Evolutionary conservation across 2,888 invertebrate genomes (phyloP), one percentile per base, ranked within the genome.

Genomic region (Tinea semifulvella): DNA sequence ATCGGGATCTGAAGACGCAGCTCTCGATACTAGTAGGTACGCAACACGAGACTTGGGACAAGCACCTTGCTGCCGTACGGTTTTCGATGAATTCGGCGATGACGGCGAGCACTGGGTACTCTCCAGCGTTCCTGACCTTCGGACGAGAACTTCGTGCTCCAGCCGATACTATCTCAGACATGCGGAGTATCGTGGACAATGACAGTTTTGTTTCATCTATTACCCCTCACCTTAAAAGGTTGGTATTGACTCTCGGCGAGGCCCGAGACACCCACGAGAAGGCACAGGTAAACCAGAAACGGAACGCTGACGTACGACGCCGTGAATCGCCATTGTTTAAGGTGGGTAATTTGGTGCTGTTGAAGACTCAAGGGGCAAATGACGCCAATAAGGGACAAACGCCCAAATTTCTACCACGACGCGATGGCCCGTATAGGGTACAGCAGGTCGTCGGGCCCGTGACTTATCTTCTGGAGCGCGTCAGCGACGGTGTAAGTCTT

Each of bases 51-150:
- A 22, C 11, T 1, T 69, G 64, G 64, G 22, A 49, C 2, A 52
- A 56, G 1, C 50, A 57, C 2, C 44, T 71, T 1, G 53, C 64
- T 0, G 44, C 52, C 1, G 60, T 68, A 1, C 48, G 68, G 0
- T 72, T 68, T 44, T 61, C 65, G 0, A 62, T 68, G 56, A 71
- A 70, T 35, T 57, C 62, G 0, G 53, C 56, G 0, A 28, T 19
- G 5, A 56, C 57, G 28, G 8, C 2, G n/a, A 48, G 20, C 8
- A 56, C 53, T 0, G 49, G 46, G 0, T 42, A 20, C 5, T 49
- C 51, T 0, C 52, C 56, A 0, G 57, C 55, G 0, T 58, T 52
- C 13, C 43, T 56, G 0, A 54, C 52, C 0, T 57, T 57, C 26
- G 56, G 48, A 5, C 31, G 53, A 20, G 53, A 59, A 35, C 17